Evolutionary conservation across 2,797 vertebrate genomes (phyloP).

Genomic region (Amblyopsis hoosieri): DNA sequence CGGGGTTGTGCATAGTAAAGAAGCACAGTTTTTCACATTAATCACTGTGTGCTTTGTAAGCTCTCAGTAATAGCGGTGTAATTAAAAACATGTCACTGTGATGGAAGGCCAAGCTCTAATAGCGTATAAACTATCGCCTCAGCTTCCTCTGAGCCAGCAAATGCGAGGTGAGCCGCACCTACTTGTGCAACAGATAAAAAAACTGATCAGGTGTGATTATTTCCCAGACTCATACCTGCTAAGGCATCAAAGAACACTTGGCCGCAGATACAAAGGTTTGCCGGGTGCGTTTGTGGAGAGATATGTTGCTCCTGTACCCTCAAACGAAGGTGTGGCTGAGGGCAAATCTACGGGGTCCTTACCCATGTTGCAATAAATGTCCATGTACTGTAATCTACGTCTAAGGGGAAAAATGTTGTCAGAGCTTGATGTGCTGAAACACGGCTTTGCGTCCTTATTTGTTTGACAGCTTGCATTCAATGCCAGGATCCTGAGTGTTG

Average conservation of each 20-base stretch:
- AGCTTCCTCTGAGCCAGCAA: conserved; percentile 52
- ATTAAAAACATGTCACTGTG: conserved; percentile 69
- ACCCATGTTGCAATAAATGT: conserved; percentile 33
- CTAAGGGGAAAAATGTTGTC: conserved; percentile 35
- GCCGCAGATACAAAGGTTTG: conserved; percentile 25
- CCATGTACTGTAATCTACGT: conserved; percentile 18
- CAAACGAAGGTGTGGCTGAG: conserved; percentile 30
- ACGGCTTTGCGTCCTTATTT: conserved; percentile 26
- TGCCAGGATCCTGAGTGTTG: conserved; percentile 44
- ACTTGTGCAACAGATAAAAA: conserved; percentile 41
- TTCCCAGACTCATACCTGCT: conserved; percentile 16
- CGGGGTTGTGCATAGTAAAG: conserved; percentile 25
- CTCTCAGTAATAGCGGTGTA: conserved; percentile 54
- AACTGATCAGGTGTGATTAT: conserved; percentile 13
- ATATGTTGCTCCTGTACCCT: conserved; percentile 43
- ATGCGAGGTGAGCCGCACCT: conserved; percentile 33
- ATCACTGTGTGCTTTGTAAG: conserved; percentile 45
- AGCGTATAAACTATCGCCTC: conserved; percentile 52
- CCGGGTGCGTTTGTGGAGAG: conserved; percentile 52
- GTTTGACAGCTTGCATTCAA: conserved; percentile 36
- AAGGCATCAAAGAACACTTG: conserved; percentile 46
- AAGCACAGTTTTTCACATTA: conserved; percentile 44
- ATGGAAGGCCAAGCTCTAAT: conserved; percentile 55
- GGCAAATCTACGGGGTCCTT: conserved; percentile 19
- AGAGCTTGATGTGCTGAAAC: conserved; percentile 19